Base-by-base conservation (phyloP, 2,888 invertebrate species). In the Catotricha subobsoleta region DNA sequence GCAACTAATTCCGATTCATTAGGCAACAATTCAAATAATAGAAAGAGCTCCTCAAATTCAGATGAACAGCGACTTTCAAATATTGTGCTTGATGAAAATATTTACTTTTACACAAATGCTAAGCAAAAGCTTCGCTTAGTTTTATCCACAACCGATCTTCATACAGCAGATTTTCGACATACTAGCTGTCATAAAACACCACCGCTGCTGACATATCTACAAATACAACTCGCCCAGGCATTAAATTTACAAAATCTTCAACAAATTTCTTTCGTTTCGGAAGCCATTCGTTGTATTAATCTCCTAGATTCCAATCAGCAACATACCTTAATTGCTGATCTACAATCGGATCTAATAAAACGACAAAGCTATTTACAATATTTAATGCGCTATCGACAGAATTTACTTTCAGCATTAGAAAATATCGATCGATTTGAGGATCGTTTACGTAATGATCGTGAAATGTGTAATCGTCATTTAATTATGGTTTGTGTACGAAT, bases 91-190 rank as follows among this genome's bases (percentile, higher is more conserved):
- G 56, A 56, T 42, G 56, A 57, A 44, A 49, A 50, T 6, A 27
- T 39, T 21, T 38, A 31, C 27, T 43, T 59, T 21, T 62, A 62
- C 25, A 53, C 55, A 43, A 54, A 54, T 45, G 56, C 62, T 4
- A 92, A 94, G 61, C 76, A 86, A 48, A 94, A 94, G 56, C 66
- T 97, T 45, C 72, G 95, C 18, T 70, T 86, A 50, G 94, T 95
- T 41, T 68, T 97, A 25, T 87, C 92, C 47, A 84, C 81, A 50
- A 83, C 87, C 0, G 88, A 91, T 54, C 64, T 80, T 44, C 78
- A 81, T 51, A 75, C 77, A 53, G 69, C 74, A 1, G 73, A 74
- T 51, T 69, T 72, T 46, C 64, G 62, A 3, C 62, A 72, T 43
- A 69, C 72, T 1, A 71, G 67, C 40, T 53, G 52, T 43, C 53